phyloP scores from a whole-genome alignment of 2,113 vertebrate genomes.

The Zapornia atra region DNA sequence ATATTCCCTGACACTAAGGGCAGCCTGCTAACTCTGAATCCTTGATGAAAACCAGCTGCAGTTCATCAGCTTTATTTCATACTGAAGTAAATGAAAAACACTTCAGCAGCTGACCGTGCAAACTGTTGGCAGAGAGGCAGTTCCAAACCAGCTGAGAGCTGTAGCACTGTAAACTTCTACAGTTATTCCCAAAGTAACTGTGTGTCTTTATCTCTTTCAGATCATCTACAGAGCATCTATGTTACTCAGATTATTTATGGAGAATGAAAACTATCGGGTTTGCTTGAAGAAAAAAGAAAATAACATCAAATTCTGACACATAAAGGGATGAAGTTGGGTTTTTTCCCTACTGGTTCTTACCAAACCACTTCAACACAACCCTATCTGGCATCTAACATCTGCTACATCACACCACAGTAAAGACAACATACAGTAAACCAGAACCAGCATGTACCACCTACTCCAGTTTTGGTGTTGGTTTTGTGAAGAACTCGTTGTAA shows the following conservation, averaged over 20 bases:
- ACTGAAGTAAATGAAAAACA: background rate
- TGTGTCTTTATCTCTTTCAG: background rate
- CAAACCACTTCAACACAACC: background rate
- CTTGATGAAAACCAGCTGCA: background rate
- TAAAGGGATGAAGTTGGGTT: background rate
- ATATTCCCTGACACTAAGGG: background rate
- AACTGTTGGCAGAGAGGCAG: background rate
- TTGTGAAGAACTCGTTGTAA: slow-evolving; percentile 96
- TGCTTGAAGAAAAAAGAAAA: background rate
- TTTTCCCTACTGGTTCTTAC: background rate
- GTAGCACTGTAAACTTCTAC: background rate
- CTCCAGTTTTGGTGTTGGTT: slow-evolving; percentile 91
- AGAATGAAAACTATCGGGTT: background rate
- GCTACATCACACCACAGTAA: background rate
- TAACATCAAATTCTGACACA: background rate
- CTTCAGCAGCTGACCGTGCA: background rate
- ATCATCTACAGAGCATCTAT: background rate
- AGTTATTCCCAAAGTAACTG: background rate
- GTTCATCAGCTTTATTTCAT: background rate
- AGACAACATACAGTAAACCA: background rate
- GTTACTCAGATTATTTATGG: background rate
- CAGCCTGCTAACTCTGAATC: background rate
- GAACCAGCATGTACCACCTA: slow-evolving; percentile 76
- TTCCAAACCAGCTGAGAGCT: background rate
- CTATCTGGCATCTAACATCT: background rate